Conservation (phyloP, 2,113 vertebrate species). For the Pelobates fuscus region DNA sequence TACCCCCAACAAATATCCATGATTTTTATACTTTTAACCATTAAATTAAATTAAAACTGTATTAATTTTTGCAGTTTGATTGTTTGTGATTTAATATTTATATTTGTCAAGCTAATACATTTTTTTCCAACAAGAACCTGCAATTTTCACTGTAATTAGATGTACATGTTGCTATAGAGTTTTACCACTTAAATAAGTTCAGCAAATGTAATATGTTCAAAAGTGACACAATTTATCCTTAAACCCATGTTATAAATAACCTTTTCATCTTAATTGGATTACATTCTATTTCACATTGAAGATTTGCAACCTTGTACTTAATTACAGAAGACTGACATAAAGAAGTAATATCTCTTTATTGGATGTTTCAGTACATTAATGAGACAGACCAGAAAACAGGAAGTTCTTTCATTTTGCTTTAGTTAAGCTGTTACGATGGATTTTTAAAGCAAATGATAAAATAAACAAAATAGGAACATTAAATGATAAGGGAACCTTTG, state of each 20-base stretch:
- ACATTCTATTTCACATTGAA: slow-evolving; percentile 57
- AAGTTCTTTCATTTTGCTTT: slow-evolving; percentile 57
- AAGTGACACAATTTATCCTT: slow-evolving; percentile 48
- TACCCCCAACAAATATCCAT: too few species aligned
- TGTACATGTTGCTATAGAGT: slow-evolving; percentile 16
- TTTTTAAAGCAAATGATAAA: slow-evolving; percentile 63
- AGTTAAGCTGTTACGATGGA: slow-evolving; percentile 57
- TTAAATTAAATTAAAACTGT: too few species aligned
- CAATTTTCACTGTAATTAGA: slow-evolving; percentile 22
- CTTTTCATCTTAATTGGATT: slow-evolving; percentile 54
- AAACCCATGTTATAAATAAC: slow-evolving; percentile 43
- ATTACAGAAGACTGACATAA: slow-evolving; percentile 78
- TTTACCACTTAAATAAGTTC: slow-evolving; percentile 20
- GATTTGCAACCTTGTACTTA: slow-evolving; percentile 73
- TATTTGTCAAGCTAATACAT: too few species aligned
- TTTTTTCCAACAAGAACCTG: too few species aligned
- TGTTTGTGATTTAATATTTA: too few species aligned
- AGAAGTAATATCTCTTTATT: slow-evolving; percentile 72
- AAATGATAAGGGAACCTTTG: slow-evolving; percentile 64
- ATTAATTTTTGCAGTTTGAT: too few species aligned
- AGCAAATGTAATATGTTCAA: slow-evolving; percentile 24
- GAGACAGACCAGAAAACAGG: slow-evolving; percentile 67
- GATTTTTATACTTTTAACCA: too few species aligned
- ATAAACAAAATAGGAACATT: slow-evolving; percentile 69
- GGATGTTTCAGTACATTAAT: slow-evolving; percentile 72